These are phyloP conservation scores for Gambusia holbrooki DNA, from an alignment of 2,113 vertebrate genomes.

Conservation along the genomic window DNA sequence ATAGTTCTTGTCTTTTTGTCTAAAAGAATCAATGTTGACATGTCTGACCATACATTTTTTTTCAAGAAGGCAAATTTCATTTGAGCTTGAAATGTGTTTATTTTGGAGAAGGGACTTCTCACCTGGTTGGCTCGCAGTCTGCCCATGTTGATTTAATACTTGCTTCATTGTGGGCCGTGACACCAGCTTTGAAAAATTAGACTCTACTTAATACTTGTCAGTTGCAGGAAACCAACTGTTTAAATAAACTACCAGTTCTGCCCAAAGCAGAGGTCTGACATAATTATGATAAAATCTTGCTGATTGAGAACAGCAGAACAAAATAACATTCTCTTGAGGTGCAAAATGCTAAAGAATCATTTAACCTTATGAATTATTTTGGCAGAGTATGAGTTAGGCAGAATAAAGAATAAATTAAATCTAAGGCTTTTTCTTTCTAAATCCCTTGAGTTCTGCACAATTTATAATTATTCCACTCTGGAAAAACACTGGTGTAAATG, in stretches of 20 bases:
- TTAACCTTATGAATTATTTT: background rate
- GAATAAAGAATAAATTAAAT: background rate
- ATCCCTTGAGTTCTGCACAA: background rate
- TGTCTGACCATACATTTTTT: background rate
- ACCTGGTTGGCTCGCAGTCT: background rate
- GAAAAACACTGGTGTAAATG: too few relatives aligned
- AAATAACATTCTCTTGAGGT: background rate
- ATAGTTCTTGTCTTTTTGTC: background rate
- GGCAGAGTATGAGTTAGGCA: background rate
- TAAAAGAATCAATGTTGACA: too few relatives aligned
- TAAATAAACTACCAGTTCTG: too few relatives aligned
- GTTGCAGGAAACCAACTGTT: too few relatives aligned
- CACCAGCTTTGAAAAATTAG: background rate
- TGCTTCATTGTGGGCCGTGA: background rate
- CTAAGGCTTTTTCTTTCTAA: background rate
- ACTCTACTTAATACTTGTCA: background rate
- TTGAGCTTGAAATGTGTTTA: background rate
- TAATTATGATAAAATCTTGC: background rate
- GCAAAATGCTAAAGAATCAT: background rate
- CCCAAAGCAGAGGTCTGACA: too few relatives aligned
- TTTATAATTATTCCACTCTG: background rate
- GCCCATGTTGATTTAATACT: background rate
- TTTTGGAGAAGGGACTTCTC: background rate
- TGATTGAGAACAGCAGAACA: background rate
- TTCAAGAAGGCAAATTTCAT: background rate